Base-by-base conservation (phyloP, 2,888 invertebrate species). In the Macaria notata region DNA sequence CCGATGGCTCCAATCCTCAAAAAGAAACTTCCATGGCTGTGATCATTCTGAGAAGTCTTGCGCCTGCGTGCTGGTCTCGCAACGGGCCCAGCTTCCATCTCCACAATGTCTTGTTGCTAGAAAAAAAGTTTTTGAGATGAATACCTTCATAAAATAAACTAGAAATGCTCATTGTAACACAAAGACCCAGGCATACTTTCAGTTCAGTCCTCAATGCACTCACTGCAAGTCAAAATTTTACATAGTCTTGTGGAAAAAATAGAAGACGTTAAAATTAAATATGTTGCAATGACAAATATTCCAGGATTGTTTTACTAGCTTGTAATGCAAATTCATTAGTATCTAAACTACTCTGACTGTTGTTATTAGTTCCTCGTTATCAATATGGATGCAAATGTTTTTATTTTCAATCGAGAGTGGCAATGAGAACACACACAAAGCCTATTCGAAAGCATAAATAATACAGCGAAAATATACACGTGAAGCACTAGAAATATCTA, bases 1-100 rank as follows among this genome's bases (percentile, higher is more conserved):
- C 98, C 98, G 73, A 98, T 97, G 68, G 97, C 97, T 72, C 98
- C 98, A 79, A 98, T 97, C 74, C 98, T 93, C 52, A 98, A 93
- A 86, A 98, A 98, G 89, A 98, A 98, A 75, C 97, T 98, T 70
- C 98, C 98, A 84, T 98, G 97, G 78, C 97, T 97, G 75, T 96
- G 96, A 79, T 97, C 97, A 78, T 96, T 97, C 81, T 97, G 97
- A 29, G 97, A 96, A 52, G 97, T 97, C 88, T 97, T 97, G 69
- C 97, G 94, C 81, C 96, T 96, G 65, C 96, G 94, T 36, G 79
- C 68, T 66, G 93, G 93, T 78, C 95, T 93, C 47, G 94, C 93
- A 62, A 94, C 93, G 46, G 92, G 88, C 57, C 94, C 94, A 57
- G 94, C 94, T 87, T 96, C 95, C 69, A 95, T 91, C 80, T 96